Base-by-base conservation (phyloP, 2,888 invertebrate species). In the Lamellibrachia columna region DNA sequence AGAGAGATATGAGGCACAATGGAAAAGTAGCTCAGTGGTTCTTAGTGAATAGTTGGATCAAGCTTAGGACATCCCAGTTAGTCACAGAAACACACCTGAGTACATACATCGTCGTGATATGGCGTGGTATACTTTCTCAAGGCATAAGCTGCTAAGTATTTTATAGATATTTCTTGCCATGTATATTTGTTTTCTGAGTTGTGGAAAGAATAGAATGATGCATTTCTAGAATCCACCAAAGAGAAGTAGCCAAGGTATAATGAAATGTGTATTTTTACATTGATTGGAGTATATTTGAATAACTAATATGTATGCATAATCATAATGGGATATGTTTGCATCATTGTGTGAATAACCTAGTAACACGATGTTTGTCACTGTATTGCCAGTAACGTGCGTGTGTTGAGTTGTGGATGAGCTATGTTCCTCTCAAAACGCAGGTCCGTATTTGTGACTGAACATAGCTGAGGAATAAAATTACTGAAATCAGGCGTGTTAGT, bases 361-460 rank as follows among this genome's bases (percentile, higher is more conserved):
- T 8, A 7, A 55, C 22, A 3, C 15, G 6, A 2, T 15, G 75
- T 75, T 15, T 75, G 22, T 75, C 2, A n/a, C 75, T 75, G 15
- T 55, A 7, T 55, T 2, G 9, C 55, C 55, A 55, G 11, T 75
- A 75, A 75, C n/a, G 75, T 75, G 75, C 2, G 75, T 22, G 75
- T 6, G 22, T 58, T 58, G 58, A 58, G 15, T 58, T 22, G 75
- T 75, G 75, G 22, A 75, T 22, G 75, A 22, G 75, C 75, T 75
- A 75, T 75, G 75, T 75, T 75, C 75, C 75, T 22, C 22, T 75
- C 75, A 75, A 75, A n/a, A 75, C 75, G 75, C 75, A 75, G 75
- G 75, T 75, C 75, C 75, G 75, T 75, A 75, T 75, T 75, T 75
- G 75, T 75, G n/a, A 75, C 75, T 22, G 75, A 75, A 75, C 75